phyloP scores from a whole-genome alignment of 2,797 vertebrate species.

The Rhynchonycteris naso region DNA sequence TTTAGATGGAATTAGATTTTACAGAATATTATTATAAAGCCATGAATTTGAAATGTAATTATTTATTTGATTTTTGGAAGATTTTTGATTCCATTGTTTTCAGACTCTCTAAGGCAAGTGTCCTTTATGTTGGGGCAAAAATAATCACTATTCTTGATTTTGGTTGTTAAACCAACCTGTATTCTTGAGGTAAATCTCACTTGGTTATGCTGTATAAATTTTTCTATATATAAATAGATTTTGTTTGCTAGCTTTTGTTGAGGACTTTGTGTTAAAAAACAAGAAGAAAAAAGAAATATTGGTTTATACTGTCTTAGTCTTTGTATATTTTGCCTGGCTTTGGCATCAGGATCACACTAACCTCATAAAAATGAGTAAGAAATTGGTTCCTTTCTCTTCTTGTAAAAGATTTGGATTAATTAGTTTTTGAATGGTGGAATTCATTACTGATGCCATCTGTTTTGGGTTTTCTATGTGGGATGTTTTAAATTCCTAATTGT shows the following conservation, averaged over 20 bases:
- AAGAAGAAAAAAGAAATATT: neutral
- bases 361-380: neutral
- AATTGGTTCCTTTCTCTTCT: neutral
- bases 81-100: neutral
- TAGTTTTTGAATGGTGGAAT: neutral
- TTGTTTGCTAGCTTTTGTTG: neutral
- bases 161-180: neutral
- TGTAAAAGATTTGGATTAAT: conserved; percentile 3
- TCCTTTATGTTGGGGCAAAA: neutral
- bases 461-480: neutral
- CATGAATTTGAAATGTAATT: neutral
- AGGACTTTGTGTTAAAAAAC: neutral
- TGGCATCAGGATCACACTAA: neutral
- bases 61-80: neutral
- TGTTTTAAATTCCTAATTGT: neutral
- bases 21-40: neutral
- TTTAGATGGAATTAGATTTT: neutral
- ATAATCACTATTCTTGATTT: neutral
- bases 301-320: neutral
- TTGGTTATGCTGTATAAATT: neutral
- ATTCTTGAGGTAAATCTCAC: neutral
- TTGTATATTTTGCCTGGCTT: neutral
- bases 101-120: neutral
- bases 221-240: neutral
- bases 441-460: neutral